phyloP scores from a whole-genome alignment of 30 jellyfish, hydroid and myxozoan species.

The Pseudorhiza aurosa region DNA sequence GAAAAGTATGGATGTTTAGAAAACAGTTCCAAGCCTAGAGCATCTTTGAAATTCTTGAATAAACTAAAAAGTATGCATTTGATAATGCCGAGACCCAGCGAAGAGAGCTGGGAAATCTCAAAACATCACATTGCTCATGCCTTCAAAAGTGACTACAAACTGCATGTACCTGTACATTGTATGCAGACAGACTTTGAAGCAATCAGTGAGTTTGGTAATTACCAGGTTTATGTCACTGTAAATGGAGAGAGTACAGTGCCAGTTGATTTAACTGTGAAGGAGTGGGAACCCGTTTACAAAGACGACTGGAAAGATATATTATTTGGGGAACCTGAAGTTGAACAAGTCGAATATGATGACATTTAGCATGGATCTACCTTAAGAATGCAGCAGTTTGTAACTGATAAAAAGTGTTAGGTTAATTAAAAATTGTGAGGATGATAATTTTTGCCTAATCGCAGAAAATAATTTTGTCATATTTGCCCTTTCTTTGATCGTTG shows the following conservation, averaged over 20 bases:
- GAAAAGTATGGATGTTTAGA: conserved; percentile 37
- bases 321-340: conserved; percentile 15
- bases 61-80: conserved; percentile 37
- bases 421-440: too few species aligned
- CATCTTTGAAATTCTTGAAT: conserved; percentile 49
- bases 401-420: too few species aligned
- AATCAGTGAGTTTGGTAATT: conserved; percentile 48
- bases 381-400: too few species aligned
- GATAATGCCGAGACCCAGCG: conserved; percentile 39
- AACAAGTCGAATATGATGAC: too few species aligned
- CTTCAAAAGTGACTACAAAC: conserved; percentile 10
- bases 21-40: conserved; percentile 23
- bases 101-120: conserved; percentile 63
- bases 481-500: too few species aligned
- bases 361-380: too few species aligned
- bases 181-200: conserved; percentile 58
- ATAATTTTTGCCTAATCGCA: too few species aligned
- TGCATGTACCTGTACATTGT: conserved; percentile 78
- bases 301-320: conserved; percentile 55
- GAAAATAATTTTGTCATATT: too few species aligned
- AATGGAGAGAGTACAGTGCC: conserved; percentile 61
- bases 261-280: conserved; percentile 43
- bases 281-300: conserved; percentile 64
- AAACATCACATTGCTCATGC: conserved; percentile 61
- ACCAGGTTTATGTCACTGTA: conserved; percentile 33